phyloP scores from a whole-genome alignment of 2,888 invertebrate genomes.

The Epirrhoe alternata region DNA sequence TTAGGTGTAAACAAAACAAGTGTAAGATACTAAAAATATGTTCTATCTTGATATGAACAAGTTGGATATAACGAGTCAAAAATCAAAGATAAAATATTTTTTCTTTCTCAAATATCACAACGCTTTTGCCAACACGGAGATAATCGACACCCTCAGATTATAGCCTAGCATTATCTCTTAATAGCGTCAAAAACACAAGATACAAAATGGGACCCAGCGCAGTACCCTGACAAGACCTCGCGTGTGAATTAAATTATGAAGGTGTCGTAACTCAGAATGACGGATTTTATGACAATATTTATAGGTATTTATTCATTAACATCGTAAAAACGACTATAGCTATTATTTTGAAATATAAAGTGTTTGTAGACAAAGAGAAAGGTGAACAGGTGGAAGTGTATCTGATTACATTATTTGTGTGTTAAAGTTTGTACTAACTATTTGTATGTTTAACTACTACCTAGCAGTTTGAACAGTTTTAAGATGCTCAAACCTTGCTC shows the following conservation, averaged over 20 bases:
- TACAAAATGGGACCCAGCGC: background rate
- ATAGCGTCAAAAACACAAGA: background rate
- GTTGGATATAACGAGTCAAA: too few species aligned
- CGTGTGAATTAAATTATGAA: conserved; percentile 4
- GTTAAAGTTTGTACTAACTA: too few species aligned
- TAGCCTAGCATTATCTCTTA: background rate
- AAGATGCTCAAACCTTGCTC: too few species aligned
- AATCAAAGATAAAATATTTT: too few species aligned
- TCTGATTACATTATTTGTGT: background rate
- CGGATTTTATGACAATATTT: background rate
- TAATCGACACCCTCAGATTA: too few species aligned
- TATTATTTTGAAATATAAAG: conserved; percentile 1
- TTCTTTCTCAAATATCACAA: too few species aligned
- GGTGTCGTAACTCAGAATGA: conserved; percentile 1
- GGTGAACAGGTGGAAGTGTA: background rate
- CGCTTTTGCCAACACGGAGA: too few species aligned
- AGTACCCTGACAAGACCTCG: conserved; percentile 1
- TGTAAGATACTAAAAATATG: too few species aligned
- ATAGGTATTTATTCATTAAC: background rate
- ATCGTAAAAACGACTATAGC: background rate
- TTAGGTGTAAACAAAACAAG: too few species aligned
- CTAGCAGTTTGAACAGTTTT: too few species aligned
- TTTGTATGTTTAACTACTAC: too few species aligned
- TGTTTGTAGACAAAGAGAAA: background rate
- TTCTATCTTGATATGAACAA: too few species aligned